Conservation (phyloP, 2,113 vertebrate species). For the Dipodomys ordii region DNA sequence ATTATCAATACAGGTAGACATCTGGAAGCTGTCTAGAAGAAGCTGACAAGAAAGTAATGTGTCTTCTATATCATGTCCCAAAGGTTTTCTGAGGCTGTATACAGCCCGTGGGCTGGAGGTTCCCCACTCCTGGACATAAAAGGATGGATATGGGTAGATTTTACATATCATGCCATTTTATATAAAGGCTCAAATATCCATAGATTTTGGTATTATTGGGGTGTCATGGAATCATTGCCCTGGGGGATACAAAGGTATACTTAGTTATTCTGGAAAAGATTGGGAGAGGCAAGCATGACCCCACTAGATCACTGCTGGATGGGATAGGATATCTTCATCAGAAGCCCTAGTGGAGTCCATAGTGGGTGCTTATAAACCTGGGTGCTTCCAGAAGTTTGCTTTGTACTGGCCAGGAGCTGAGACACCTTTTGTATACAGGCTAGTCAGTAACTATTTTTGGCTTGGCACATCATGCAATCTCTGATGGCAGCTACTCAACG, state of each 20-base stretch:
- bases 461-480: neutral
- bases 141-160: too few relatives aligned
- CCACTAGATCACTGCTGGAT: neutral
- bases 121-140: too few relatives aligned
- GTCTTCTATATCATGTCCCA: too few relatives aligned
- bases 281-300: neutral
- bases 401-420: too few relatives aligned
- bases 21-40: too few relatives aligned
- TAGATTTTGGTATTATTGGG: neutral
- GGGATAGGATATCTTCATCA: neutral
- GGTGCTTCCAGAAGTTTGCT: neutral
- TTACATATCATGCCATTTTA: neutral
- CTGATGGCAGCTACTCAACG: neutral
- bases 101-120: too few relatives aligned
- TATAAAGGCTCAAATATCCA: neutral
- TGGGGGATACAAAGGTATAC: neutral
- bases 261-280: neutral
- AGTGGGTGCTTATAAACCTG: neutral
- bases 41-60: too few relatives aligned
- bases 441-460: neutral
- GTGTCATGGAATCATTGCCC: neutral
- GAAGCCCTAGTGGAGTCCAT: too few relatives aligned
- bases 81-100: too few relatives aligned
- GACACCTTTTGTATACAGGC: neutral
- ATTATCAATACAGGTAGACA: too few relatives aligned